These are phyloP conservation scores for Charadrius vociferus DNA, from an alignment of 2,113 vertebrate species.

Conservation along the genomic window DNA sequence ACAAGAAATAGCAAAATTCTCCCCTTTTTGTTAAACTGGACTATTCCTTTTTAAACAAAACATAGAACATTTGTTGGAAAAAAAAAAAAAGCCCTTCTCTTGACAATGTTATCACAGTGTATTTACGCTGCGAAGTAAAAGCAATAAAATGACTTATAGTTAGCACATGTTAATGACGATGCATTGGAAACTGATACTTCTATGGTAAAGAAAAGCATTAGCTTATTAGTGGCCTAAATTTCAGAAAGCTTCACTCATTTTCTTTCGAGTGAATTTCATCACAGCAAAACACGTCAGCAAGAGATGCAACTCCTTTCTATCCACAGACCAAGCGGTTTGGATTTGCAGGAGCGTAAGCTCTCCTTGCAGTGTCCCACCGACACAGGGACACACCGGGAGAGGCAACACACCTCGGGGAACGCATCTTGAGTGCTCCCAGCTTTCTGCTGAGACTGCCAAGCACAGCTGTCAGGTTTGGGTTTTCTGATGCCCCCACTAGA, in stretches of 20 bases:
- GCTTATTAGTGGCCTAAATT: neutral
- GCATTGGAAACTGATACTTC: neutral
- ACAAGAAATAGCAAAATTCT: neutral
- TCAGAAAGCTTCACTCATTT: neutral
- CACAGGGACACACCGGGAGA: fast-evolving
- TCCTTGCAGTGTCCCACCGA: neutral
- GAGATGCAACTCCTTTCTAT: neutral
- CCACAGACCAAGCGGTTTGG: neutral
- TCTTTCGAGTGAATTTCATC: neutral
- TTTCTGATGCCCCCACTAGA: neutral
- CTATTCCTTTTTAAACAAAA: neutral
- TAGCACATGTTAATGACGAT: neutral
- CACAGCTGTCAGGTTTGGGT: neutral
- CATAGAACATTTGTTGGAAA: neutral
- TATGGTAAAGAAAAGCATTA: neutral
- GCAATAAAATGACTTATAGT: neutral
- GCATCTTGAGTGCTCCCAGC: neutral
- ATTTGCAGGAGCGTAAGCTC: neutral
- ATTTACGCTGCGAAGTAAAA: neutral
- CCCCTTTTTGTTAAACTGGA: neutral
- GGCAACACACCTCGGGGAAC: neutral
- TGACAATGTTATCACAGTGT: neutral
- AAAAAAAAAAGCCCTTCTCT: neutral
- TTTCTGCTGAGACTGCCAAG: neutral
- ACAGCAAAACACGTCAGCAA: neutral